Evolutionary conservation across 2,797 vertebrate genomes (phyloP), one percentile per base, ranked within the genome.

Genomic region (Myoxocephalus aenaeus): DNA sequence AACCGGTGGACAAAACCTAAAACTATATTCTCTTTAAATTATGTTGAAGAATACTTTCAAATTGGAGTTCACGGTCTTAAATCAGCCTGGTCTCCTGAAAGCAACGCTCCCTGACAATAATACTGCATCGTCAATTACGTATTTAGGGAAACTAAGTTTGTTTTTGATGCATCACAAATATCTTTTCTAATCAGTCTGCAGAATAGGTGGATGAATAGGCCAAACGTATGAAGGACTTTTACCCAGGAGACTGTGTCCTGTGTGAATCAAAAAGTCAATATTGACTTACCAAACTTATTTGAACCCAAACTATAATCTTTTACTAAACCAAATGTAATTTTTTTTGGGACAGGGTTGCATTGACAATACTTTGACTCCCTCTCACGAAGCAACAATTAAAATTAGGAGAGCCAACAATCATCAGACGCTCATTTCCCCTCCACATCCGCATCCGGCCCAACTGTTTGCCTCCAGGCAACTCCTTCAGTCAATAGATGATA

Each of bases 401-500:
- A 48, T 20, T 3, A n/a, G 46, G 8, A 17, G 17, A 20, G n/a
- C 50, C 50, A 12, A 12, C 50, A 1, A 36, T 68, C 34, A 3
- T n/a, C 18, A 67, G 27, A 70, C 17, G 5, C 29, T 59, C n/a
- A 18, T 46, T 51, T 63, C 53, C 58, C 15, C 15, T 44, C 13
- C 46, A 59, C 61, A 72, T 75, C 73, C 34, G 2, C 25, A 27
- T 27, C 25, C 25, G 5, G 58, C 58, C 44, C 62, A 48, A 7
- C 13, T 15, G 40, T 40, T 46, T 20, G n/a, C 20, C 36, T 62
- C 22, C 42, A 5, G 29, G 29, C n/a, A 51, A 15, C n/a, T 27
- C 13, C 38, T 65, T 65, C 67, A 38, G 48, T 40, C 71, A 59
- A 29, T 22, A 59, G 54, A 32, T 75, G 62, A 77, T 75, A 40